These are phyloP conservation scores for Trogon surrucura DNA, from an alignment of 2,113 vertebrate genomes.

Conservation along the genomic window DNA sequence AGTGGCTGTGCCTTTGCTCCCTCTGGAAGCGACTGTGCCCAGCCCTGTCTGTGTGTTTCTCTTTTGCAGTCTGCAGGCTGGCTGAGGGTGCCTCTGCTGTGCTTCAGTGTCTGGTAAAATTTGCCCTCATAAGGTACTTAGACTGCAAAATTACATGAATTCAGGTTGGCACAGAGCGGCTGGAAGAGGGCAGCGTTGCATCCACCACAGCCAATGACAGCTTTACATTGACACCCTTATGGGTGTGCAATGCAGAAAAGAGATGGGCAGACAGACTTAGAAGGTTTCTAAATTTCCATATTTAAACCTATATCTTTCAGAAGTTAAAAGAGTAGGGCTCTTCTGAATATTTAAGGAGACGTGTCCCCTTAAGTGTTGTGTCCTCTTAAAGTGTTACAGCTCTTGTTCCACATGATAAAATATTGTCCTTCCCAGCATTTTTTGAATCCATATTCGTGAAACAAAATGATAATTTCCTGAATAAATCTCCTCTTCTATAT, in stretches of 20 bases:
- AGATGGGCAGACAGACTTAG: accelerated
- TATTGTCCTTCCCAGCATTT: not conserved
- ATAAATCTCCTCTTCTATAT: not conserved
- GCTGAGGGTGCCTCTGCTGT: not conserved
- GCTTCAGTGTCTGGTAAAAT: not conserved
- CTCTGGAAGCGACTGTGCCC: accelerated
- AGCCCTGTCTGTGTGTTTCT: not conserved
- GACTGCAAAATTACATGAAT: not conserved
- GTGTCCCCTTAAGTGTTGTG: too few relatives aligned
- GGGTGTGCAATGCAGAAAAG: not conserved
- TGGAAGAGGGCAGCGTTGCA: not conserved
- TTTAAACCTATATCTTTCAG: not conserved
- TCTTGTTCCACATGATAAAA: not conserved
- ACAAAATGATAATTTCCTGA: not conserved
- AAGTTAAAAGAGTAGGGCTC: accelerated
- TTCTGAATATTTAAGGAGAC: not conserved
- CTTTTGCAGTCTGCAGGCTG: not conserved
- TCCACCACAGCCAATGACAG: not conserved
- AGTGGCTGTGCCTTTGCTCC: accelerated
- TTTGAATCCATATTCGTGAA: not conserved
- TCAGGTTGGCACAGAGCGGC: not conserved
- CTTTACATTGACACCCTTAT: not conserved
- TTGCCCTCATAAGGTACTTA: not conserved
- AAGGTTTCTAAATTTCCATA: not conserved
- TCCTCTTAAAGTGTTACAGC: not conserved